Percentiles rank a stretch among this genome's conserved stretches.
Evolutionary conservation across 2,888 invertebrate species (phyloP).

Genomic region (Zelleria hepariella): DNA sequence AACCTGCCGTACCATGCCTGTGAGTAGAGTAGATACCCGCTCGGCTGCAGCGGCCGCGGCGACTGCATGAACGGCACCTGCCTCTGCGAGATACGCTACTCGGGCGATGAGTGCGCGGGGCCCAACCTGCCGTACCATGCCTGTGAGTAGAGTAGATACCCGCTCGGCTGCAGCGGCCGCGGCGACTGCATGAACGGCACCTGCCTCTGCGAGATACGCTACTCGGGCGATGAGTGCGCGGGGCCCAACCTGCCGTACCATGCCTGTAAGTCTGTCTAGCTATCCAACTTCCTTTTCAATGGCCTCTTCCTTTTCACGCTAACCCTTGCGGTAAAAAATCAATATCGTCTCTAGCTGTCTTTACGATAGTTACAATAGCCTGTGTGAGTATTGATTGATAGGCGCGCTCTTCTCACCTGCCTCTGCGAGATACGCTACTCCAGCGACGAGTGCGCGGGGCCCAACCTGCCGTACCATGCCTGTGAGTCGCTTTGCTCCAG

Average conservation of each 20-base stretch:
- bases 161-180: constrained; percentile 86
- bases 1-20: constrained; percentile 84
- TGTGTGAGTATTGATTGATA: no score
- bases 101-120: constrained; percentile 86
- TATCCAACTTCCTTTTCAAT: no score
- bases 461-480: constrained; percentile 81
- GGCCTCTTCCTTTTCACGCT: no score
- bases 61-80: constrained; percentile 94
- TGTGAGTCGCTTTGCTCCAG: constrained; percentile 81
- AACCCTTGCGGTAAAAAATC: no score
- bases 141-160: constrained; percentile 71
- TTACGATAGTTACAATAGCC: no score
- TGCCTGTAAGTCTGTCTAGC: constrained; percentile 61
- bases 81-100: constrained; percentile 89
- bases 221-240: constrained; percentile 86
- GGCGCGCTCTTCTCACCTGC: no score
- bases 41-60: constrained; percentile 91
- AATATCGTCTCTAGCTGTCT: no score
- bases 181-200: constrained; percentile 94
- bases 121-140: constrained; percentile 87
- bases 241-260: constrained; percentile 88
- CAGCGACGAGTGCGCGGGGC: constrained; percentile 54
- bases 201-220: constrained; percentile 91
- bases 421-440: constrained; percentile 91
- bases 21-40: constrained; percentile 70